phyloP scores from a whole-genome alignment of 2,888 invertebrate genomes.

The Eristalis pertinax region DNA sequence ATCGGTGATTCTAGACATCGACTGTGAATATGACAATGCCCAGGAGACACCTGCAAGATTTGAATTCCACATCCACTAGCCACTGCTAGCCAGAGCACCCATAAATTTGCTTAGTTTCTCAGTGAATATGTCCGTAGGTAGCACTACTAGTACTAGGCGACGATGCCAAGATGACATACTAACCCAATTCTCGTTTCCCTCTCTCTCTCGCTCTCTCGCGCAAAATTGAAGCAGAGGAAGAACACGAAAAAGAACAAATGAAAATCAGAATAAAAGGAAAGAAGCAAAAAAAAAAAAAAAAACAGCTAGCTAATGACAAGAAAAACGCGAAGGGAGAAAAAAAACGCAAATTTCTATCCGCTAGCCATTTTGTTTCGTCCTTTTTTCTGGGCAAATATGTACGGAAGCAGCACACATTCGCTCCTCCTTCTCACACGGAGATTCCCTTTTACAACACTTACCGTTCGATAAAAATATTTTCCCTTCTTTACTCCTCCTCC shows the following conservation, averaged over 20 bases:
- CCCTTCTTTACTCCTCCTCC: background rate
- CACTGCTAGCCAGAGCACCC: conserved; percentile 16
- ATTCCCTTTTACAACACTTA: conserved; percentile 59
- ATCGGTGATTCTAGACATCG: background rate
- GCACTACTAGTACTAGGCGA: conserved; percentile 4
- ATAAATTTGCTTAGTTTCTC: conserved; percentile 23
- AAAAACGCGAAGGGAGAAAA: conserved; percentile 17
- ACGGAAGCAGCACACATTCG: background rate
- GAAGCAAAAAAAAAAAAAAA: conserved; percentile 34
- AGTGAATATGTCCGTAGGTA: conserved; percentile 21
- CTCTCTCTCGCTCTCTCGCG: conserved; percentile 44
- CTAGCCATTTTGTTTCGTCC: conserved; percentile 42
- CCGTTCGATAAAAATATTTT: conserved; percentile 58
- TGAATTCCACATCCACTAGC: conserved; percentile 17
- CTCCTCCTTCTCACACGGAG: background rate
- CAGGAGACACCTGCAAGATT: conserved; percentile 65
- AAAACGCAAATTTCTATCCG: conserved; percentile 14
- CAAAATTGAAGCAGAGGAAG: conserved; percentile 30
- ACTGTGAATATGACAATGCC: background rate
- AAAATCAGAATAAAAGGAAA: conserved; percentile 33
- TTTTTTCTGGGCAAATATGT: conserved; percentile 14
- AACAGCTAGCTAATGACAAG: conserved; percentile 35
- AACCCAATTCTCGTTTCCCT: conserved; percentile 63
- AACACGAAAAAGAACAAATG: conserved; percentile 22
- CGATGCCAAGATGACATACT: conserved; percentile 72